Conservation (phyloP, 2,113 vertebrate genomes). For the Crotalus horridus region DNA sequence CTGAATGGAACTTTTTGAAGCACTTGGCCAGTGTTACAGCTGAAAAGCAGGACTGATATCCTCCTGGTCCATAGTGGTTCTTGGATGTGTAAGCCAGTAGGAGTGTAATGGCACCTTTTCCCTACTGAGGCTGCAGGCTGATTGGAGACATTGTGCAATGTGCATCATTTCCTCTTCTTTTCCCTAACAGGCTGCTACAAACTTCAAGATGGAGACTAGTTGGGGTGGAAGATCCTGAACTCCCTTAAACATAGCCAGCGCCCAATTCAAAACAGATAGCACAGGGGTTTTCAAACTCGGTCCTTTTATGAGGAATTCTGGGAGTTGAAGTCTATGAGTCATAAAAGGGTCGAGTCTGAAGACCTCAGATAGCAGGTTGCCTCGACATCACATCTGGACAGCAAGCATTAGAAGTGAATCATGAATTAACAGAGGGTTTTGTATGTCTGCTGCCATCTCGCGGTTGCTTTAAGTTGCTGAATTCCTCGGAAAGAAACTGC, state of each 20-base stretch:
- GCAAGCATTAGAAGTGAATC: background rate
- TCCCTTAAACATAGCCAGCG: background rate
- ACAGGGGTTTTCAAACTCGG: too few species aligned
- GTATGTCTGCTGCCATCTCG: background rate
- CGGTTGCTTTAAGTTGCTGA: background rate
- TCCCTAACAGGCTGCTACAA: background rate
- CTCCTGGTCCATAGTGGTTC: background rate
- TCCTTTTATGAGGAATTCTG: too few species aligned
- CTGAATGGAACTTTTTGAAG: background rate
- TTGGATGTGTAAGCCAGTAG: background rate
- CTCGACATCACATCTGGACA: background rate
- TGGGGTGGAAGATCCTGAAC: background rate
- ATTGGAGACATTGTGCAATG: background rate
- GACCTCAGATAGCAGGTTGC: background rate
- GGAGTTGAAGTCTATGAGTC: too few species aligned
- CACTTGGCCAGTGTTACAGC: background rate
- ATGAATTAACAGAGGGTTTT: background rate
- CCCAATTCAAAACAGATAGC: background rate
- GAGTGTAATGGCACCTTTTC: background rate
- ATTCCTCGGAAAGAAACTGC: background rate
- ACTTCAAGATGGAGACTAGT: background rate
- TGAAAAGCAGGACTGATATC: background rate
- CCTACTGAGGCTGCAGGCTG: background rate
- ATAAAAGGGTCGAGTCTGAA: too few species aligned
- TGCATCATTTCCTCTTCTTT: background rate